Conservation (phyloP, 2,113 vertebrate species). For the Semnornis frantzii region DNA sequence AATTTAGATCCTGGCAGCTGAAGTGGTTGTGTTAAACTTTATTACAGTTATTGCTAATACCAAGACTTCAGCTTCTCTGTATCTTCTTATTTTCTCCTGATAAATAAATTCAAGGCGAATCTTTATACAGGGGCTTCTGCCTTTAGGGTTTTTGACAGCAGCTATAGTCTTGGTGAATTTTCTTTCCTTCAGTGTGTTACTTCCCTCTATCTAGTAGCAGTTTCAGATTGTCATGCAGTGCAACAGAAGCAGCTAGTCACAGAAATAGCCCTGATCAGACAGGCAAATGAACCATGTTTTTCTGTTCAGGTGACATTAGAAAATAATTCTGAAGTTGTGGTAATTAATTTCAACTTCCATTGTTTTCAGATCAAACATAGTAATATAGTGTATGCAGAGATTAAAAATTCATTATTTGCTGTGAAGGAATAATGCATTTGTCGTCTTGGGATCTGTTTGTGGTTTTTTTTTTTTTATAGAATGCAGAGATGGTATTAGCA, state of each 20-base stretch:
- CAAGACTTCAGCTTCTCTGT: not conserved
- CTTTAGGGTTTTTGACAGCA: not conserved
- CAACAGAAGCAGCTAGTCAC: not conserved
- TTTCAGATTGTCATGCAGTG: not conserved
- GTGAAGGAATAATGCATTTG: not conserved
- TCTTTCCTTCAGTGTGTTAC: not conserved
- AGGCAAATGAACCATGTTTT: not conserved
- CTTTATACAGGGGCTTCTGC: not conserved
- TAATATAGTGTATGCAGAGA: not conserved
- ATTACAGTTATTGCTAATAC: not conserved
- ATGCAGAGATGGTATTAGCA: not conserved
- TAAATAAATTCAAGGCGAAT: not conserved
- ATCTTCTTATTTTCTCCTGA: not conserved
- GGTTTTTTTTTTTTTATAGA: not conserved
- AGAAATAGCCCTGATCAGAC: not conserved
- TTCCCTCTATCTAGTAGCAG: not conserved
- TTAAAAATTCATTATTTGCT: not conserved
- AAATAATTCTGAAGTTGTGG: not conserved
- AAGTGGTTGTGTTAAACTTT: not conserved
- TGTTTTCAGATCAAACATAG: not conserved
- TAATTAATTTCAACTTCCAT: not conserved
- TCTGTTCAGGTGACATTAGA: not conserved
- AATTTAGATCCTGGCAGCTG: not conserved
- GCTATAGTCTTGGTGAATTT: not conserved
- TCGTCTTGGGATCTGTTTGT: not conserved